Conservation (phyloP, 2,113 vertebrate species). For the Triplophysa rosa region DNA sequence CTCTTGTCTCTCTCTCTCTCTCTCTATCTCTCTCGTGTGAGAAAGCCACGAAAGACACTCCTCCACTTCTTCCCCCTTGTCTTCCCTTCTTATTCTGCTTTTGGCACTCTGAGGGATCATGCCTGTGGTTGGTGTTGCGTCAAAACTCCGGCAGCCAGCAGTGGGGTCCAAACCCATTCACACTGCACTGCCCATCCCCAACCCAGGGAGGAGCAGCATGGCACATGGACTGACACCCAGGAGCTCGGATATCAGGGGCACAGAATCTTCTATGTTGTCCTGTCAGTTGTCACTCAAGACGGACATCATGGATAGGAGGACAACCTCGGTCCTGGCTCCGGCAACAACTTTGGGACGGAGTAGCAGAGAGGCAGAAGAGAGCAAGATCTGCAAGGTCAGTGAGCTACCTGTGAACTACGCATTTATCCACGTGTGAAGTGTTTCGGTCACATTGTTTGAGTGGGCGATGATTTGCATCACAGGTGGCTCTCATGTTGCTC, state of each 20-base stretch:
- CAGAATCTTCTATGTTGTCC: slow-evolving; percentile 72
- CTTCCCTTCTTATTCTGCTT: slow-evolving; percentile 5
- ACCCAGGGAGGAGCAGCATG: slow-evolving; percentile 69
- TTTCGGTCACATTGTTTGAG: neutral
- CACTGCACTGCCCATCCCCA: slow-evolving; percentile 86
- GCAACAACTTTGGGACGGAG: slow-evolving; percentile 64
- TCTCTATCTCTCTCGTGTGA: slow-evolving; percentile 16
- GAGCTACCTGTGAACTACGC: neutral
- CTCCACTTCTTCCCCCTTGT: slow-evolving; percentile 44
- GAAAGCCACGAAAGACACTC: slow-evolving; percentile 31
- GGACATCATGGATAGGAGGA: slow-evolving; percentile 78
- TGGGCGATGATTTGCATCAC: slow-evolving; percentile 27
- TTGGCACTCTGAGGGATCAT: slow-evolving; percentile 69
- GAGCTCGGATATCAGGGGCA: slow-evolving; percentile 75
- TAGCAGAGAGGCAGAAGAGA: slow-evolving; percentile 83
- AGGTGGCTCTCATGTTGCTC: slow-evolving; percentile 46
- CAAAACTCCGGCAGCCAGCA: slow-evolving; percentile 87
- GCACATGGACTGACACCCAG: slow-evolving; percentile 76
- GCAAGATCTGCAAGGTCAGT: slow-evolving; percentile 89
- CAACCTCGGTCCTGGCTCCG: slow-evolving; percentile 7
- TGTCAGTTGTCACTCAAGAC: slow-evolving; percentile 86
- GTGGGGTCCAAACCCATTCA: slow-evolving; percentile 89
- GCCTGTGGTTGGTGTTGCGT: slow-evolving; percentile 95
- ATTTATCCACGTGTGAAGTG: neutral
- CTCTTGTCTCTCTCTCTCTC: slow-evolving; percentile 39